Evolutionary conservation across 2,888 invertebrate species (phyloP).

Genomic region (Nymphalis c-album): DNA sequence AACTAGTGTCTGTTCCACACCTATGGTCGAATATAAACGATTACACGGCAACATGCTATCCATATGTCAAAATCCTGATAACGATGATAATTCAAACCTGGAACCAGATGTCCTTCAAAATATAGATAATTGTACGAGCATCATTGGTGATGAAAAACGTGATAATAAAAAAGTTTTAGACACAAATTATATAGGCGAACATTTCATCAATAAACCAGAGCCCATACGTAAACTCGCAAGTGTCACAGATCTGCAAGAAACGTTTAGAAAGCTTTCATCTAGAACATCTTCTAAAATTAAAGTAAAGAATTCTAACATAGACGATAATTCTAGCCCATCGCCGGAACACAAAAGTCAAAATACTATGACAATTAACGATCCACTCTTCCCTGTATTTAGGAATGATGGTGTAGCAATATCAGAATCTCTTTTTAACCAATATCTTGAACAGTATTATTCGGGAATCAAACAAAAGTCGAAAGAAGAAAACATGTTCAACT

Average conservation of each 20-base stretch:
- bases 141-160: conserved; percentile 63
- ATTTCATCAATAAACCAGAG: conserved; percentile 75
- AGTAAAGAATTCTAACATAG: conserved; percentile 57
- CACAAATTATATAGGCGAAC: conserved; percentile 72
- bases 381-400: conserved; percentile 88
- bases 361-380: conserved; percentile 89
- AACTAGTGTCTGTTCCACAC: conserved; percentile 89
- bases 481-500: conserved; percentile 71
- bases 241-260: conserved; percentile 84
- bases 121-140: conserved; percentile 55
- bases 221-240: conserved; percentile 78
- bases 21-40: conserved; percentile 88
- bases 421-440: conserved; percentile 86
- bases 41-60: conserved; percentile 87
- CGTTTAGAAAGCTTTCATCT: conserved; percentile 80
- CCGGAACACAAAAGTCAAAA: conserved; percentile 70
- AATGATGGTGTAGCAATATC: conserved; percentile 88
- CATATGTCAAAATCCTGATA: conserved; percentile 85
- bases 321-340: conserved; percentile 51
- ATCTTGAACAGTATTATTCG: conserved; percentile 84
- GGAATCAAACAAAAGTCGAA: conserved; percentile 75
- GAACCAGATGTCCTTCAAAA: conserved; percentile 70
- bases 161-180: conserved; percentile 66
- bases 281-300: conserved; percentile 81
- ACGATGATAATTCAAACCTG: conserved; percentile 61